These are phyloP conservation scores for Tenthredo scrophulariae DNA, from an alignment of 2,888 invertebrate species.

Conservation along the genomic window DNA sequence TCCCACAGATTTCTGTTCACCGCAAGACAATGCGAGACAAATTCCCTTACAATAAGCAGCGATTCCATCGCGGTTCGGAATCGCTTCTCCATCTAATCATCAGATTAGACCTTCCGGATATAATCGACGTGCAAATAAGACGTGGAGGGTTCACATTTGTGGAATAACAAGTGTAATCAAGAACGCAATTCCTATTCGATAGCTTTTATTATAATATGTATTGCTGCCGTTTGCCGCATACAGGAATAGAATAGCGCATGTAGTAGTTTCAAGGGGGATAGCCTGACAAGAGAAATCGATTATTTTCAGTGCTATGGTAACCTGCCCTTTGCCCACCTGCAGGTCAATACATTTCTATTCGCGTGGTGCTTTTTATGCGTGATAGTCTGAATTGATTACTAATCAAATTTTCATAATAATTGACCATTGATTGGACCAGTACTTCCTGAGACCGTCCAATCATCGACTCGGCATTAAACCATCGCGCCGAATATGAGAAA, in stretches of 20 bases:
- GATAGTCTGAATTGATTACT: conserved; percentile 14
- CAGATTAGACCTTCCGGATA: not conserved
- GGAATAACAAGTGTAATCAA: not conserved
- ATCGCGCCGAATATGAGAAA: not conserved
- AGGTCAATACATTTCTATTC: conserved; percentile 67
- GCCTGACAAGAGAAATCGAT: conserved; percentile 67
- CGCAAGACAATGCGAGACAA: not conserved
- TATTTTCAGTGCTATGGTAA: conserved; percentile 71
- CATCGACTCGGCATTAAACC: not conserved
- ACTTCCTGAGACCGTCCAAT: conserved; percentile 2
- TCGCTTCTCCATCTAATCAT: not conserved
- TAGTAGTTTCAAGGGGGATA: conserved; percentile 30
- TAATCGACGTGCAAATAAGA: not conserved
- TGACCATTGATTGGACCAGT: not conserved
- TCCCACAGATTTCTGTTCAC: not conserved
- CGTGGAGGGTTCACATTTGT: not conserved
- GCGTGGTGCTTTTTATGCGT: conserved; percentile 32
- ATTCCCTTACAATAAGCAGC: not conserved
- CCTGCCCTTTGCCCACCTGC: conserved; percentile 64
- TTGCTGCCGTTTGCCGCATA: conserved; percentile 1
- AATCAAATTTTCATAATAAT: not conserved
- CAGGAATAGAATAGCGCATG: conserved; percentile 27
- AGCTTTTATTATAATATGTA: not conserved
- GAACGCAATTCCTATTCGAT: not conserved
- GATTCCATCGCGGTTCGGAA: not conserved